Evolutionary conservation across 2,797 vertebrate species (phyloP).

Genomic region (Dendrocincla tyrannina): DNA sequence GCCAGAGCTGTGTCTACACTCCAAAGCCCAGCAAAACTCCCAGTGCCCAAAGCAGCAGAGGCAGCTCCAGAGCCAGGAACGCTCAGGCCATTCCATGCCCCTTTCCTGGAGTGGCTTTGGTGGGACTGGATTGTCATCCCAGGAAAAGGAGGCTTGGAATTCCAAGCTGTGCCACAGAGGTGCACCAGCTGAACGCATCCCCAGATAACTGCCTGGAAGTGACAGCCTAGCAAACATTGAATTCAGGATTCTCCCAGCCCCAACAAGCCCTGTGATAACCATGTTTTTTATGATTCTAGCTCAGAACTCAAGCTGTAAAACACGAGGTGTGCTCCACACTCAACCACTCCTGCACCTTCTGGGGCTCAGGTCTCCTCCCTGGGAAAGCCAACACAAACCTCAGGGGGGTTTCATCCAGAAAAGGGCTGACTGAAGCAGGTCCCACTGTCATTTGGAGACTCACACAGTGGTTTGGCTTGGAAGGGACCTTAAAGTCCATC

Average conservation of each 20-base stretch:
- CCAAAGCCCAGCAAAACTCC: rapidly evolving
- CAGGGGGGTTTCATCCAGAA: not conserved
- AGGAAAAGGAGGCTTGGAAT: not conserved
- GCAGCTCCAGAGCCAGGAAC: not conserved
- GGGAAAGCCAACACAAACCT: not conserved
- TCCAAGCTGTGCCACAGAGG: not conserved
- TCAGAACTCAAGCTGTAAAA: not conserved
- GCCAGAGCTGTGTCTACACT: rapidly evolving
- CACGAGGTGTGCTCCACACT: not conserved
- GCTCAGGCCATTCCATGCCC: too few species aligned
- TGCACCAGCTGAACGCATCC: not conserved
- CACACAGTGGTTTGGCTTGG: not conserved
- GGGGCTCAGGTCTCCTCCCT: not conserved
- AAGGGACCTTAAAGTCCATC: not conserved
- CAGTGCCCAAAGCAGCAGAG: not conserved
- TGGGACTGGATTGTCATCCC: not conserved
- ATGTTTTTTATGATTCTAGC: not conserved
- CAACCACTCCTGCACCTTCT: not conserved
- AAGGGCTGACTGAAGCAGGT: not conserved
- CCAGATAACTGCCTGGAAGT: not conserved
- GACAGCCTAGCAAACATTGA: not conserved
- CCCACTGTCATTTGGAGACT: not conserved
- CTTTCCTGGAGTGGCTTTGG: not conserved
- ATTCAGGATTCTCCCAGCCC: not conserved
- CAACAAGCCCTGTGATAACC: not conserved